Percentiles rank a stretch among this genome's conserved stretches.
phyloP scores from a whole-genome alignment of 37 sponge, comb jelly and placozoan species.

The Tethya wilhelma region DNA sequence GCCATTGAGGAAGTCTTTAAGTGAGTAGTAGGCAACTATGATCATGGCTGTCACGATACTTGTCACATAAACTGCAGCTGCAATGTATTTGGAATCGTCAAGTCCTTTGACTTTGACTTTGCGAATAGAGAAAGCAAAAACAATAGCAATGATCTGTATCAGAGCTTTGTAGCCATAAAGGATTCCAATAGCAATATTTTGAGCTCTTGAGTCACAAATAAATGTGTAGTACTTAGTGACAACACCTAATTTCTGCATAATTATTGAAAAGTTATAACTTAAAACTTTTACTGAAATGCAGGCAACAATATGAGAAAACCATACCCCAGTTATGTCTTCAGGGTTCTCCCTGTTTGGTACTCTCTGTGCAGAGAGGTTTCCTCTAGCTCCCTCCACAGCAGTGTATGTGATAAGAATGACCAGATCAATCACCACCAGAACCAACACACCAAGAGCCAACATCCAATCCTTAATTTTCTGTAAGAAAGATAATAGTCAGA shows the following conservation, averaged over 20 bases:
- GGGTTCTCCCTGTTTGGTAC: slow-evolving; percentile 6
- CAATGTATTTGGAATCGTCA: slow-evolving; percentile 44
- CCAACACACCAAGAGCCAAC: slow-evolving; percentile 27
- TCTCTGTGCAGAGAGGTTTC: not conserved
- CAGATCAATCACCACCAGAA: slow-evolving; percentile 33
- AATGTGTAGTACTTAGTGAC: not conserved
- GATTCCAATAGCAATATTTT: slow-evolving; percentile 28
- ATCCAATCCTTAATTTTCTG: slow-evolving; percentile 33
- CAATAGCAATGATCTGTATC: slow-evolving; percentile 45
- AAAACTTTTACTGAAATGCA: not conserved
- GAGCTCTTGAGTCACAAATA: slow-evolving; percentile 10
- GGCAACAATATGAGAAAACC: not conserved
- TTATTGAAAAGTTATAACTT: not conserved
- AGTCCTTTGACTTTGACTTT: slow-evolving; percentile 62
- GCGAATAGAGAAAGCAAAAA: slow-evolving; percentile 55
- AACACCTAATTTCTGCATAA: not conserved
- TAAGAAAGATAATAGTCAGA: not conserved
- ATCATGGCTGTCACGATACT: slow-evolving; percentile 40
- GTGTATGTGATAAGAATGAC: slow-evolving; percentile 23
- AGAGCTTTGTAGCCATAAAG: slow-evolving; percentile 60
- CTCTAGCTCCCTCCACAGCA: not conserved
- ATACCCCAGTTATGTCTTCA: slow-evolving; percentile 5
- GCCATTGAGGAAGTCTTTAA: slow-evolving; percentile 32
- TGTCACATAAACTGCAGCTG: slow-evolving; percentile 50
- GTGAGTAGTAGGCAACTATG: slow-evolving; percentile 20